Evolutionary conservation across 2,797 vertebrate genomes (phyloP), one percentile per base, ranked within the genome.

Genomic region (Garrulus glandarius): DNA sequence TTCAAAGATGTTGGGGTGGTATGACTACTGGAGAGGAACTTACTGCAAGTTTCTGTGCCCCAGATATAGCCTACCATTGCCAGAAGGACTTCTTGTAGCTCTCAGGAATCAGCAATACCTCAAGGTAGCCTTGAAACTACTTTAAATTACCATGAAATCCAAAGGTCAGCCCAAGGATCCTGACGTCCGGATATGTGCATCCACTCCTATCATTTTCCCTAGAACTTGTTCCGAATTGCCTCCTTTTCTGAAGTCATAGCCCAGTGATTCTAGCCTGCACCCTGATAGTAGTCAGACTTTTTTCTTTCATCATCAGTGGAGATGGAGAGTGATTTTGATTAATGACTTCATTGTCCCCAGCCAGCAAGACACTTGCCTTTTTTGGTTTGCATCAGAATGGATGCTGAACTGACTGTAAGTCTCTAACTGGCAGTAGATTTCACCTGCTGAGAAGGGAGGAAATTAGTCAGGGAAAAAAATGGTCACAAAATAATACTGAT

Each of bases 261-360:
- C 60, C 47, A 49, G n/a, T 49, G 88, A 91, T 78, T 95, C 77
- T 76, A 60, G 77, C 74, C 95, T 95, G 26, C 44, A 79, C 78
- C 56, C 67, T 95, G 59, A 94, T 64, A 93, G 80, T 59, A 95
- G 92, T 20, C 29, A 69, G 87, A 68, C 12, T 43, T 68, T 84
- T 93, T 90, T 89, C 87, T 56, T 27, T 67, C 83, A 84, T 92
- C 93, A 95, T 95, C 88, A 89, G 67, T 84, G 52, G 44, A 84
- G 94, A 94, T 84, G 87, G 44, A 91, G 55, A 82, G 88, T 92
- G 93, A 96, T 97, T 97, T 97, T 95, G 95, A 95, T 93, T 96
- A 97, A 97, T 95, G 93, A 95, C 80, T 96, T 90, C 94, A 96
- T 97, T 96, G 95, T 95, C 94, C 87, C 59, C 92, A 94, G 77